Conservation (phyloP, 1,140 invertebrate genomes). For the Drosophila busckii region DNA sequence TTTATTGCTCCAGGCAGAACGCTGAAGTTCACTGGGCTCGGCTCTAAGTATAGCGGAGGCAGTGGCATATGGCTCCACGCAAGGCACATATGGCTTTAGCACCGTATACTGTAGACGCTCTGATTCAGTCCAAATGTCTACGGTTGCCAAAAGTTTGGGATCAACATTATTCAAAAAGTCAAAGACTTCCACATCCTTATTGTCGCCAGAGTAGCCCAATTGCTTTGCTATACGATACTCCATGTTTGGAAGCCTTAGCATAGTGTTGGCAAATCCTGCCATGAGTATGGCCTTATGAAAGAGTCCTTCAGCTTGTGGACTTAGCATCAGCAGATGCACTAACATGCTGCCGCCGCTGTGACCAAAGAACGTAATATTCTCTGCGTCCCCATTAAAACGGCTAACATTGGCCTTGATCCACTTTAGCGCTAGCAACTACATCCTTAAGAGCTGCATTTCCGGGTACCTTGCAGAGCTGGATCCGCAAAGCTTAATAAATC, state of each 20-base stretch:
- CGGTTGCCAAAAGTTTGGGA: conserved; percentile 16
- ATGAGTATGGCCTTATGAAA: conserved; percentile 82
- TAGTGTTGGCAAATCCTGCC: conserved; percentile 79
- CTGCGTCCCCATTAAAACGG: conserved; percentile 82
- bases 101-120: conserved; percentile 10
- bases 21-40: conserved; percentile 40
- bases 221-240: conserved; percentile 58
- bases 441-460: conserved; percentile 82
- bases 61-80: conserved; percentile 38
- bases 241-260: conserved; percentile 18
- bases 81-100: conserved; percentile 13
- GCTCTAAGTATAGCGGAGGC: conserved; percentile 26
- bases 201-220: conserved; percentile 54
- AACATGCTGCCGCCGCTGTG: conserved; percentile 80
- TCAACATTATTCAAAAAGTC: conserved; percentile 34
- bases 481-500: conserved; percentile 83
- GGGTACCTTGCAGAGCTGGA: conserved; percentile 80
- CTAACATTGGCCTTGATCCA: conserved; percentile 82
- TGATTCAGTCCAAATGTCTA: conserved; percentile 18
- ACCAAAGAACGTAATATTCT: conserved; percentile 81
- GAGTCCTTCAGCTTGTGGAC: conserved; percentile 78
- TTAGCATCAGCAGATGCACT: conserved; percentile 61
- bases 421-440: conserved; percentile 80
- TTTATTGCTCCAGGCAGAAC: conserved; percentile 47
- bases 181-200: conserved; percentile 34